Percentiles rank a stretch among this genome's conserved stretches.
phyloP scores from a whole-genome alignment of 2,797 vertebrate genomes.

The Cheirogaleus major region DNA sequence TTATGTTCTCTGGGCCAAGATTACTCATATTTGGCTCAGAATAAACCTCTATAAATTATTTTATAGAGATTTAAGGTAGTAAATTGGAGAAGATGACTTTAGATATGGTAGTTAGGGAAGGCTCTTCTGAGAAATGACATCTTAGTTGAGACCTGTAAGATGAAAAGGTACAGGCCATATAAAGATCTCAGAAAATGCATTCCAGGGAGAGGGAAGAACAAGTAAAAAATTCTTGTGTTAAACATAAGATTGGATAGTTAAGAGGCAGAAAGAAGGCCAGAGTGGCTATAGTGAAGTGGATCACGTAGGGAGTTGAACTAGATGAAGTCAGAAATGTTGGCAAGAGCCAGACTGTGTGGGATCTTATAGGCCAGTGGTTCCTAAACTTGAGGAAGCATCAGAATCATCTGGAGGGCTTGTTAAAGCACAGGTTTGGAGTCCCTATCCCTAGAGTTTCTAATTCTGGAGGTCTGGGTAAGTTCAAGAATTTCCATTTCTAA shows the following conservation, averaged over 20 bases:
- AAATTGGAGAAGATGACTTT: neutral
- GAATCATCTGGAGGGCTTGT: neutral
- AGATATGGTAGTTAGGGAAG: neutral
- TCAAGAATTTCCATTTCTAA: constrained; percentile 7
- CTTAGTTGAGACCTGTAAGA: neutral
- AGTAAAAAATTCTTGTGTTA: neutral
- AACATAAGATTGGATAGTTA: neutral
- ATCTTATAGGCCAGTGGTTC: neutral
- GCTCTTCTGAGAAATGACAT: neutral
- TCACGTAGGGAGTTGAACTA: neutral
- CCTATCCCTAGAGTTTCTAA: neutral
- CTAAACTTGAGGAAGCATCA: neutral
- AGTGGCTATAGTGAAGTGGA: neutral
- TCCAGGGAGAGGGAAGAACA: neutral
- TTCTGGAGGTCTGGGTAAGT: neutral
- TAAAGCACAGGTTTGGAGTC: neutral
- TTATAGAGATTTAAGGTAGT: neutral
- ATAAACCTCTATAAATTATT: neutral
- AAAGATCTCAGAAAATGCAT: constrained; percentile 22
- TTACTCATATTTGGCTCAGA: neutral
- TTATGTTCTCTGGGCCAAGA: neutral
- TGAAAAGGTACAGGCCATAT: neutral
- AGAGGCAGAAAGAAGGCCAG: neutral
- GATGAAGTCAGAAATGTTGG: neutral
- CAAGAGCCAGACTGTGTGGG: neutral